Evolutionary conservation across 35 echinoderm and acorn worm species (phyloP), one percentile per base, ranked within the genome.

Genomic region (Stichopus chloronotus): DNA sequence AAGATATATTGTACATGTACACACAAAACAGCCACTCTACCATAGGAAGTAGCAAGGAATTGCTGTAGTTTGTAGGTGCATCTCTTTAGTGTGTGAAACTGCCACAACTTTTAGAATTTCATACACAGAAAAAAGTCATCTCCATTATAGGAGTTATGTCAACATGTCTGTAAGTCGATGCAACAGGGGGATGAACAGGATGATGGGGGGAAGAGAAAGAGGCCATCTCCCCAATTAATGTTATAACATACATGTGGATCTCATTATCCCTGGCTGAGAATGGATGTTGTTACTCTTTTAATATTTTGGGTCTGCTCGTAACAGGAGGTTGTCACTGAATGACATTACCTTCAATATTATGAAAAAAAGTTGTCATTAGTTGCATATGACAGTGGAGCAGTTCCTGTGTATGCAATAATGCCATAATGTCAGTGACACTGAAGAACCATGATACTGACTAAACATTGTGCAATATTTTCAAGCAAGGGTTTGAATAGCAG

Each of bases 201-300:
- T 65, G 61, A 4, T 19, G 14, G 61, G 5, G 8, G 7, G 61
- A 65, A 65, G 61, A 43, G 72, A 76, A 20, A 17, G 53, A 43
- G 78, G 78, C 20, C 78, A 25, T 81, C 30, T 52, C 43, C 43
- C 78, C 78, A 81, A 43, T 81, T 81, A 81, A 81, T 81, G 24
- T 43, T 43, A 3, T 81, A 25, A n/a, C 22, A 6, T 81, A 23
- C 78, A 81, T 81, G 25, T 81, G 78, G 78, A 25, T 81, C 78
- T 53, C 78, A 13, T 81, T 81, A 81, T 81, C 20, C 11, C 78
- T 81, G 24, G 78, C 20, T 13, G 43, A 52, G 25, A 52, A 81
- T 43, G 61, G 11, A 6, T 65, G 61, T 43, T 43, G 30, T 43
- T 43, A 43, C 78, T 52, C 52, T 81, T 14, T 25, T 25, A 11